phyloP scores from a whole-genome alignment of 2,888 invertebrate species.

The Chamaedrilus cognettii region DNA sequence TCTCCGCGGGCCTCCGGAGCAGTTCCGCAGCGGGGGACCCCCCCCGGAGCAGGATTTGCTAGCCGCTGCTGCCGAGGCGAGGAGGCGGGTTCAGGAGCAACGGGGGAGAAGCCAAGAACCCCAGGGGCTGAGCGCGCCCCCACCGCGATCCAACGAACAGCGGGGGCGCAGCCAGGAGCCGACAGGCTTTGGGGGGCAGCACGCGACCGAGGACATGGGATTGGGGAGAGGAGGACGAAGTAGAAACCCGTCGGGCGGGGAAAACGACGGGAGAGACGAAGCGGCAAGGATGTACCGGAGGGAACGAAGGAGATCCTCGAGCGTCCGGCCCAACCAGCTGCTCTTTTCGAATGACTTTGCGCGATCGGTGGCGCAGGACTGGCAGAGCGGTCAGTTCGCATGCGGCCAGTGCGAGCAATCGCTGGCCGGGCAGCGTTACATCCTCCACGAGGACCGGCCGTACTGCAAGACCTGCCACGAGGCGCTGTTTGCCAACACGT shows the following conservation, averaged over 20 bases:
- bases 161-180: background rate
- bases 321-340: constrained; percentile 18
- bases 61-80: background rate
- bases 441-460: constrained; percentile 27
- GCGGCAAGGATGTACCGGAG: constrained; percentile 1
- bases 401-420: constrained; percentile 23
- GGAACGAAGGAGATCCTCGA: constrained; percentile 14
- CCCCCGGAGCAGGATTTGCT: constrained; percentile 7
- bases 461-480: constrained; percentile 29
- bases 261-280: background rate
- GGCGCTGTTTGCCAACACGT: constrained; percentile 25
- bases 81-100: no score
- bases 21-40: constrained; percentile 3
- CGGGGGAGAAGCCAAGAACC: background rate
- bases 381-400: constrained; percentile 29
- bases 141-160: background rate
- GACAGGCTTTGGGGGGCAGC: no score
- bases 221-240: no score
- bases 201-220: no score
- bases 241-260: background rate
- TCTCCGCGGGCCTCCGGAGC: constrained; percentile 3
- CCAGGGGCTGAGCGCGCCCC: background rate
- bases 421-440: constrained; percentile 28
- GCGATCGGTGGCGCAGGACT: constrained; percentile 20
- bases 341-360: constrained; percentile 23